Percentiles rank a stretch among this genome's conserved stretches.
Evolutionary conservation across 2,888 invertebrate genomes (phyloP).

Genomic region (Minunthozetes semirufus): DNA sequence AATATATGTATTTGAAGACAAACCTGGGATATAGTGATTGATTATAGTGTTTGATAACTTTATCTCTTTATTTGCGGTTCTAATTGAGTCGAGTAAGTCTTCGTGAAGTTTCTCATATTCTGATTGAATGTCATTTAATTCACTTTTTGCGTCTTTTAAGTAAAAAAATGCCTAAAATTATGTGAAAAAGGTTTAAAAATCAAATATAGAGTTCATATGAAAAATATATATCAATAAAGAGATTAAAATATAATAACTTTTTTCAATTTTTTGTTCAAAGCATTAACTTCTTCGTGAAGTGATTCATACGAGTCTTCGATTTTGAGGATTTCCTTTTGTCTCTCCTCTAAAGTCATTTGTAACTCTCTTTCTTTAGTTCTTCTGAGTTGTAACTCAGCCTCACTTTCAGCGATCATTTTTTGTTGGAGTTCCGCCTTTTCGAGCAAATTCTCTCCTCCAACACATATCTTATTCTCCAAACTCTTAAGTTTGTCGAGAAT

Average conservation of each 20-base stretch:
- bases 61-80: slow-evolving; percentile 80
- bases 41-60: slow-evolving; percentile 83
- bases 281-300: slow-evolving; percentile 87
- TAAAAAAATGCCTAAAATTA: slow-evolving; percentile 36
- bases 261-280: slow-evolving; percentile 84
- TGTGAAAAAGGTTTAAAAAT: no score
- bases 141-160: slow-evolving; percentile 55
- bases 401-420: slow-evolving; percentile 75
- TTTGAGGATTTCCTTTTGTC: slow-evolving; percentile 79
- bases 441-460: slow-evolving; percentile 94
- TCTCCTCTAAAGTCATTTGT: slow-evolving; percentile 72
- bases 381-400: slow-evolving; percentile 69
- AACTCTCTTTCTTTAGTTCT: slow-evolving; percentile 71
- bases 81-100: slow-evolving; percentile 82
- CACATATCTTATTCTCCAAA: slow-evolving; percentile 88
- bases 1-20: no score
- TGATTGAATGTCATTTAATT: slow-evolving; percentile 60
- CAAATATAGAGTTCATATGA: background rate
- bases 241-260: slow-evolving; percentile 55
- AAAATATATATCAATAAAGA: background rate
- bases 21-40: slow-evolving; percentile 89
- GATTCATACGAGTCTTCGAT: slow-evolving; percentile 90
- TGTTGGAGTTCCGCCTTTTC: slow-evolving; percentile 95
- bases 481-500: slow-evolving; percentile 76
- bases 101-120: slow-evolving; percentile 98